Conservation (phyloP, 2,113 vertebrate species). For the Acanthochromis polyacanthus region DNA sequence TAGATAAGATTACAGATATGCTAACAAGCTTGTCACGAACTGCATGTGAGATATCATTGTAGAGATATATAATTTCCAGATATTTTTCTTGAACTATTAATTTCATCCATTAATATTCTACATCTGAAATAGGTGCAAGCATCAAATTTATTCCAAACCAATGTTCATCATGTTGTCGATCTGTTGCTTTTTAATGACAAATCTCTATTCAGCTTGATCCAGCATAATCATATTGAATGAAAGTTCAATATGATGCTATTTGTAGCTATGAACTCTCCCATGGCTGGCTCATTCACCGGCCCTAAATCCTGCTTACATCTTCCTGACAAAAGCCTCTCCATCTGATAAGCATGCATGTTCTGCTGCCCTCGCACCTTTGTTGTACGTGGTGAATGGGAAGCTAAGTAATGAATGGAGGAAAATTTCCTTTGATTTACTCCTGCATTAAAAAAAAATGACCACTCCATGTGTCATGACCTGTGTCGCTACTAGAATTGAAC, state of each 20-base stretch:
- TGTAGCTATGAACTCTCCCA: neutral
- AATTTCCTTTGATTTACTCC: conserved; percentile 39
- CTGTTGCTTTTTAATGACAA: neutral
- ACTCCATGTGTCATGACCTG: neutral
- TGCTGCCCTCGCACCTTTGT: neutral
- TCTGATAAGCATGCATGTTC: conserved; percentile 40
- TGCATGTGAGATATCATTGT: no score
- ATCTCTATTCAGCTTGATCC: conserved; percentile 18
- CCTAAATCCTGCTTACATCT: conserved; percentile 39
- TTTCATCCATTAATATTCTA: neutral
- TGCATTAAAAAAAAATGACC: conserved; percentile 25
- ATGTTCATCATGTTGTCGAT: conserved; percentile 2
- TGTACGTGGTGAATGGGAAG: neutral
- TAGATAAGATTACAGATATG: no score
- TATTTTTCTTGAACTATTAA: no score
- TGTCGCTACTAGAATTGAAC: neutral
- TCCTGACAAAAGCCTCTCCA: conserved; percentile 29
- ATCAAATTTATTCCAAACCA: conserved; percentile 3
- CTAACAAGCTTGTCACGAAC: no score
- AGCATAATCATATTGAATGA: conserved; percentile 8
- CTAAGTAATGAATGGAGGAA: conserved; percentile 18
- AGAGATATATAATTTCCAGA: no score
- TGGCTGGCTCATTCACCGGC: conserved; percentile 34
- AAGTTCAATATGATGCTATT: conserved; percentile 15
- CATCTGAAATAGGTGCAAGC: conserved; percentile 5